These are phyloP conservation scores for Phylloscopus whistleri DNA, from an alignment of 2,113 vertebrate species.

Conservation along the genomic window DNA sequence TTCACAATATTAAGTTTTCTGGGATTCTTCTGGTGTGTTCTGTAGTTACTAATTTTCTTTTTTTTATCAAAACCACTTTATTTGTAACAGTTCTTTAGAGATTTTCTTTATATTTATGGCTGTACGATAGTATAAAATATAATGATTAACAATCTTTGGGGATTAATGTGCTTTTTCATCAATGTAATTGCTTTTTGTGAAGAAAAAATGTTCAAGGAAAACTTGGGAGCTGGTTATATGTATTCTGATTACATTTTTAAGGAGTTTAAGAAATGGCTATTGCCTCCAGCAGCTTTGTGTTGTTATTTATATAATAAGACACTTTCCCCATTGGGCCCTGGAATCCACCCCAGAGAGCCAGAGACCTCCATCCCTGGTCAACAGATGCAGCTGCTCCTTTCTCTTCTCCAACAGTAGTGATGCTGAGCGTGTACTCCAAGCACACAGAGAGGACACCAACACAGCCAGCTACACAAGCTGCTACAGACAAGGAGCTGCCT, in stretches of 20 bases:
- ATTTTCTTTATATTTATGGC: slow-evolving; percentile 1
- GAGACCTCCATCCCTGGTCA: neutral
- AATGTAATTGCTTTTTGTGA: slow-evolving; percentile 28
- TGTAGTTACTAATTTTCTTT: neutral
- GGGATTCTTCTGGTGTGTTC: neutral
- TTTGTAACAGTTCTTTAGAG: neutral
- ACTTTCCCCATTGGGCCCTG: accelerated
- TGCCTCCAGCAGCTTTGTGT: neutral
- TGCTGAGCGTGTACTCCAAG: accelerated
- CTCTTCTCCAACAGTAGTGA: neutral
- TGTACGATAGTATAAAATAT: neutral
- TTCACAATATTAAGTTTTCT: neutral
- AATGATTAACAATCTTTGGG: neutral
- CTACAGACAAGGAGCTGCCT: neutral
- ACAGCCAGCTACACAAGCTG: neutral
- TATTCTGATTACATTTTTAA: neutral
- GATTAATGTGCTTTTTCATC: slow-evolving; percentile 28
- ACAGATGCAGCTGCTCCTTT: neutral
- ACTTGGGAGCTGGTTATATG: neutral
- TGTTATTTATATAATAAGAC: neutral
- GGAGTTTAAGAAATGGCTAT: neutral
- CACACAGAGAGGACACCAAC: neutral
- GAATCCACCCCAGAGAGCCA: neutral
- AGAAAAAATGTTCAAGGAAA: neutral
- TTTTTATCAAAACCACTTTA: slow-evolving; percentile 13